Conservation (phyloP, 2,797 vertebrate species). For the Rhabdomys pumilio region DNA sequence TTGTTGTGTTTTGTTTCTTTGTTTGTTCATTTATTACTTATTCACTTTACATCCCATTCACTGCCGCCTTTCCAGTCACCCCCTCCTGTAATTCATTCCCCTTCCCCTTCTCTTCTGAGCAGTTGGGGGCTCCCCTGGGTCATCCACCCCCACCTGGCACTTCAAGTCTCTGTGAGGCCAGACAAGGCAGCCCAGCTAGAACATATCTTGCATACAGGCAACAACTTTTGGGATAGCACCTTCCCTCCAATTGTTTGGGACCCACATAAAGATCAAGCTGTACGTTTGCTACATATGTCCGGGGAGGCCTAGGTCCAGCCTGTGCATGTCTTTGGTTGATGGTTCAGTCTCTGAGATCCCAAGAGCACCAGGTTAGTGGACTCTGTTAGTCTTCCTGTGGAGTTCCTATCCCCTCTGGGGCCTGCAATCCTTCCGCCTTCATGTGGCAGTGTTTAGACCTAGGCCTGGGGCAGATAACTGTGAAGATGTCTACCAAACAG, state of each 20-base stretch:
- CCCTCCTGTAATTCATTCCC: background rate
- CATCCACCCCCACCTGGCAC: background rate
- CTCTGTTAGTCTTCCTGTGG: background rate
- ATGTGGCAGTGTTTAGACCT: background rate
- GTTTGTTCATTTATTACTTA: background rate
- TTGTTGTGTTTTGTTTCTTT: background rate
- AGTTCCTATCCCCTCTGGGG: background rate
- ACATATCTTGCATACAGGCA: background rate
- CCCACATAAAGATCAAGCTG: background rate
- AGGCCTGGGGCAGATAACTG: background rate
- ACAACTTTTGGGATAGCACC: background rate
- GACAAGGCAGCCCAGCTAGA: background rate
- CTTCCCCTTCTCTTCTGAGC: background rate
- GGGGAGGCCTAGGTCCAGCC: background rate
- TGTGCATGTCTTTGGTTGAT: background rate
- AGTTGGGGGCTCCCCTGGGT: background rate
- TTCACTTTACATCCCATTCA: background rate
- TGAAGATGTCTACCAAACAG: background rate
- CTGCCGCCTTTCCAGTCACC: background rate
- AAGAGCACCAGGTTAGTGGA: background rate
- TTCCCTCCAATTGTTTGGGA: background rate
- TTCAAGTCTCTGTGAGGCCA: background rate
- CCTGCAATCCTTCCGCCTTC: background rate
- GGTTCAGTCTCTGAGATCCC: background rate
- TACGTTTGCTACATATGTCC: background rate